Percentiles rank a stretch among this genome's conserved stretches.
These are phyloP conservation scores for Charina bottae DNA, from an alignment of 2,113 vertebrate species.

Conservation along the genomic window DNA sequence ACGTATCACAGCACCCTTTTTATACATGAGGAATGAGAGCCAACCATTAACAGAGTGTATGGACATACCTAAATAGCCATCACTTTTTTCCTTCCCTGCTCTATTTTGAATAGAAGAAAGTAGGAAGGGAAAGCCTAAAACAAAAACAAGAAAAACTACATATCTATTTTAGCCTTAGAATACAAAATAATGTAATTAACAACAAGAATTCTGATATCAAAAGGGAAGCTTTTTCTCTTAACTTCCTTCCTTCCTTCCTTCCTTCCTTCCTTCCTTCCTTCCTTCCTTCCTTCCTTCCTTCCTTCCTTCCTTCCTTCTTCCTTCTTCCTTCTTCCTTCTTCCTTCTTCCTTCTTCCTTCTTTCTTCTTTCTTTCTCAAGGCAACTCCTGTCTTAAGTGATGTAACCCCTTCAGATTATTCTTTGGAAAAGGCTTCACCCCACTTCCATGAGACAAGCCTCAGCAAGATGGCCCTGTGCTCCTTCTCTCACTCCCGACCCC, in stretches of 20 bases:
- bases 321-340: slow-evolving; percentile 37
- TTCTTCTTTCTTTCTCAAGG: slow-evolving; percentile 32
- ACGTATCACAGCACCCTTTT: not conserved
- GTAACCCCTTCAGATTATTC: slow-evolving; percentile 53
- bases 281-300: not conserved
- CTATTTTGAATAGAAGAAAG: not conserved
- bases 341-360: slow-evolving; percentile 36
- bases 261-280: too few species aligned
- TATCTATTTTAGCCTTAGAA: slow-evolving; percentile 20
- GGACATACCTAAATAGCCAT: not conserved
- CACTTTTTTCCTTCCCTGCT: not conserved
- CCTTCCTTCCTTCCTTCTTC: accelerated
- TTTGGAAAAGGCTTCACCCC: slow-evolving; percentile 37
- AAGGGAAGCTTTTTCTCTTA: not conserved
- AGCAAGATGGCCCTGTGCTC: slow-evolving; percentile 4
- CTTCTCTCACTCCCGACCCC: slow-evolving; percentile 22
- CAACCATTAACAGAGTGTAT: not conserved
- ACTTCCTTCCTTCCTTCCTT: too few species aligned
- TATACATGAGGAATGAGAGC: not conserved
- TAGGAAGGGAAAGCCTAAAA: not conserved
- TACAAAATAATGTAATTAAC: slow-evolving; percentile 7
- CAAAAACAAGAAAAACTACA: not conserved
- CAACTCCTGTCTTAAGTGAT: slow-evolving; percentile 23
- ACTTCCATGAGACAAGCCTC: slow-evolving; percentile 37
- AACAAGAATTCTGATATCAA: not conserved